phyloP scores from a whole-genome alignment of 2,888 invertebrate genomes.

The Dolichopus griseipennis region DNA sequence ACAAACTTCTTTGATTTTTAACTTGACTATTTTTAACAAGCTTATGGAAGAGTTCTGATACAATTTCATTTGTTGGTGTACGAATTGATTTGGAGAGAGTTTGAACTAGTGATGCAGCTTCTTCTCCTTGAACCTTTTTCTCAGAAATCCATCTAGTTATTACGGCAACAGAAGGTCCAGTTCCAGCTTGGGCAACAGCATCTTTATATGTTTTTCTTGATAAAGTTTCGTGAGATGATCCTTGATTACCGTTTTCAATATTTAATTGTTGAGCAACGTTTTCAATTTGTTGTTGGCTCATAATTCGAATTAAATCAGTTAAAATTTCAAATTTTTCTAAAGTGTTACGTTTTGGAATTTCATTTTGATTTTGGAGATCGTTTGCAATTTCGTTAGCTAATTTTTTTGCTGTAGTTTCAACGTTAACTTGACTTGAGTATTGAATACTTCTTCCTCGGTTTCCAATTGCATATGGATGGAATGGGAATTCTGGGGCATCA shows the following conservation, averaged over 20 bases:
- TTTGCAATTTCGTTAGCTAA: conserved; percentile 51
- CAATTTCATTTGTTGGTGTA: conserved; percentile 20
- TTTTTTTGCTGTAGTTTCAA: conserved; percentile 32
- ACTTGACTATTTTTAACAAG: conserved; percentile 50
- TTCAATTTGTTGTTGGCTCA: conserved; percentile 53
- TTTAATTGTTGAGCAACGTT: not conserved
- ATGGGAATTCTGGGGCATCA: conserved; percentile 43
- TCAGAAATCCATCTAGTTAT: conserved; percentile 53
- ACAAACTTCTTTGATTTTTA: conserved; percentile 46
- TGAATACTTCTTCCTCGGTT: conserved; percentile 45
- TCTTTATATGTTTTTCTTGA: conserved; percentile 57
- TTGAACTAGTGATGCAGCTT: conserved; percentile 53
- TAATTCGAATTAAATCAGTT: conserved; percentile 49
- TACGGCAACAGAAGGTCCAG: conserved; percentile 55
- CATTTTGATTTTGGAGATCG: conserved; percentile 50
- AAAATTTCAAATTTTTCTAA: conserved; percentile 57
- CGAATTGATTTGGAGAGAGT: conserved; percentile 26
- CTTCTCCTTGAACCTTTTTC: conserved; percentile 47
- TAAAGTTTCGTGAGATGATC: conserved; percentile 28
- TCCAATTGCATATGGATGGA: conserved; percentile 45
- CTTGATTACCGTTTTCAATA: conserved; percentile 47
- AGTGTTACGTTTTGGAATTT: conserved; percentile 50
- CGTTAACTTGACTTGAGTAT: conserved; percentile 28
- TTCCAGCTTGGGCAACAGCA: conserved; percentile 57
- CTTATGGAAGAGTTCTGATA: conserved; percentile 32